Percentiles rank a stretch among this genome's conserved stretches.
phyloP scores from a whole-genome alignment of 2,888 invertebrate genomes.

The Cantharis nigra region DNA sequence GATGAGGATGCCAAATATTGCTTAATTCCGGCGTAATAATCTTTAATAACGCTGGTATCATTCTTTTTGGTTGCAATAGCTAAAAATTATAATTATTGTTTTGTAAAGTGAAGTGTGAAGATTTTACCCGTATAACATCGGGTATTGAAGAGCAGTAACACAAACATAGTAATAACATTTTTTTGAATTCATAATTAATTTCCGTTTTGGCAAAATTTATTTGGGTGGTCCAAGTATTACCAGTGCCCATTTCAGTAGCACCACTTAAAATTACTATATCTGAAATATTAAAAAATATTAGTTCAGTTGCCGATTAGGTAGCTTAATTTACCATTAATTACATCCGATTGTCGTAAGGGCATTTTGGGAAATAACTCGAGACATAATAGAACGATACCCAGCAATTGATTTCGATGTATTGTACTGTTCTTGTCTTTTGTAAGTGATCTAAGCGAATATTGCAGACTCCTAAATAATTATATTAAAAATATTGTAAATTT shows the following conservation, averaged over 20 bases:
- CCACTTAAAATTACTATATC: constrained; percentile 44
- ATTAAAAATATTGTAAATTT: background rate
- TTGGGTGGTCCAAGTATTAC: constrained; percentile 42
- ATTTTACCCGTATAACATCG: background rate
- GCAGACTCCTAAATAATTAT: constrained; percentile 37
- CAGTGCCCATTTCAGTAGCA: constrained; percentile 39
- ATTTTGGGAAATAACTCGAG: constrained; percentile 42
- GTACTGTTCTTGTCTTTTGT: constrained; percentile 24
- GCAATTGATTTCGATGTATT: constrained; percentile 40
- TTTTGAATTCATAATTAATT: constrained; percentile 48
- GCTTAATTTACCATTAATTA: constrained; percentile 42
- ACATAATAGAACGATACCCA: constrained; percentile 39
- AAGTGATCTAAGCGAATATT: constrained; percentile 37
- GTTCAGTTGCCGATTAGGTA: background rate
- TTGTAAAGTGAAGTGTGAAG: no score
- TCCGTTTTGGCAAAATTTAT: constrained; percentile 38
- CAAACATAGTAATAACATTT: constrained; percentile 44
- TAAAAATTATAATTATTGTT: background rate
- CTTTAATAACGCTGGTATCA: constrained; percentile 24
- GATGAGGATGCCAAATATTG: constrained; percentile 36
- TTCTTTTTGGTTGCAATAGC: constrained; percentile 14
- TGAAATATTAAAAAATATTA: constrained; percentile 10
- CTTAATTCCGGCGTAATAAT: constrained; percentile 21
- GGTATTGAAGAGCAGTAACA: constrained; percentile 36
- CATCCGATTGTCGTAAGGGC: constrained; percentile 33